A percentile compares a stretch with the other conserved stretches of the same genome.
Evolutionary conservation across 1,140 invertebrate genomes (phyloP).

Genomic region (Drosophila jambulina): DNA sequence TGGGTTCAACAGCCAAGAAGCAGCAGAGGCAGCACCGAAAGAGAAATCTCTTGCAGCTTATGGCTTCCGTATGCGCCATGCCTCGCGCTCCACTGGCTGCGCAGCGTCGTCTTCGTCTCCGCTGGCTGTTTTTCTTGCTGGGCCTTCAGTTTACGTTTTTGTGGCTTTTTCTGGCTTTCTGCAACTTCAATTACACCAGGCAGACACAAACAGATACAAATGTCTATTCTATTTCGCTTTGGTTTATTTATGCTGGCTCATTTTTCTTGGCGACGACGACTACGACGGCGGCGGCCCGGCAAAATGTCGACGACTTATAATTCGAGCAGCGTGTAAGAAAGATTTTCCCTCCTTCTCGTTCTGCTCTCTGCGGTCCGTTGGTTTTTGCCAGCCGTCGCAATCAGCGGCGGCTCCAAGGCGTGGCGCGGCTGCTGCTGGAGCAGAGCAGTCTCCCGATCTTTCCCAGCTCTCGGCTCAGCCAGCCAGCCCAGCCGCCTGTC

Average conservation of each 20-base stretch:
- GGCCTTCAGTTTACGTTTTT: slow-evolving; percentile 32
- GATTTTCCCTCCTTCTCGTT: slow-evolving; percentile 42
- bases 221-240: slow-evolving; percentile 75
- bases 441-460: slow-evolving; percentile 25
- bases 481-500: slow-evolving; percentile 21
- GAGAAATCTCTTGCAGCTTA: slow-evolving; percentile 76
- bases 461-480: slow-evolving; percentile 17
- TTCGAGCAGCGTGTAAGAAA: slow-evolving; percentile 74
- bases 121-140: slow-evolving; percentile 5
- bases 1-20: slow-evolving; percentile 67
- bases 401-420: slow-evolving; percentile 31
- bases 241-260: slow-evolving; percentile 68
- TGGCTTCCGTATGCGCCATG: slow-evolving; percentile 73
- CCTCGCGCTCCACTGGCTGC: slow-evolving; percentile 68
- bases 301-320: slow-evolving; percentile 81
- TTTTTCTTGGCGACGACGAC: slow-evolving; percentile 43
- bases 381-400: slow-evolving; percentile 44
- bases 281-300: slow-evolving; percentile 13
- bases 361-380: slow-evolving; percentile 39
- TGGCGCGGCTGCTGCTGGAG: slow-evolving; percentile 18
- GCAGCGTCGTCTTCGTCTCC: slow-evolving; percentile 22
- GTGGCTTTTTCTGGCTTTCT: slow-evolving; percentile 49
- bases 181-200: slow-evolving; percentile 53
- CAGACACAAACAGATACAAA: slow-evolving; percentile 48
- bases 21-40: slow-evolving; percentile 50